Conservation (phyloP, 2,797 vertebrate species). For the Lycodopsis pacificus region DNA sequence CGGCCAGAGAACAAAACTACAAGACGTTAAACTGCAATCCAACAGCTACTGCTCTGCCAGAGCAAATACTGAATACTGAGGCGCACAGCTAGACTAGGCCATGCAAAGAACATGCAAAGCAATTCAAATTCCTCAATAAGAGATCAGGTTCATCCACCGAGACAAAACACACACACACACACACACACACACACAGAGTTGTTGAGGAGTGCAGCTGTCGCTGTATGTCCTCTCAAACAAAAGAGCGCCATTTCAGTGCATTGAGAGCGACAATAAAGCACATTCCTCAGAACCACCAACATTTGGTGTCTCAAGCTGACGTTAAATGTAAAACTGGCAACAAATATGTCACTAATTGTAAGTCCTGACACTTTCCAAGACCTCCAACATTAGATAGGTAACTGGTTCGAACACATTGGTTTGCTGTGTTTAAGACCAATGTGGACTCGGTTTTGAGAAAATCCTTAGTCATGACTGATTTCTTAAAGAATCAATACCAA, state of each 20-base stretch:
- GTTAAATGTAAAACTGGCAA: conserved; percentile 5
- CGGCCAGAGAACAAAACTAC: conserved; percentile 28
- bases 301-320: not conserved
- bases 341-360: not conserved
- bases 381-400: rapidly evolving
- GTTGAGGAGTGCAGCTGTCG: conserved; percentile 78
- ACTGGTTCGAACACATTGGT: not conserved
- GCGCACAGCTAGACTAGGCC: not conserved
- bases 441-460: not conserved
- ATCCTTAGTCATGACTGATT: not conserved
- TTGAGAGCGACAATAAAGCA: conserved; percentile 40
- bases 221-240: conserved; percentile 71
- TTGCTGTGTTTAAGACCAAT: conserved; percentile 1
- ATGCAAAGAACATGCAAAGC: conserved; percentile 67
- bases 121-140: conserved; percentile 33
- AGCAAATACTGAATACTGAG: conserved; percentile 17
- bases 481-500: not conserved
- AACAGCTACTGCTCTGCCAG: conserved; percentile 25
- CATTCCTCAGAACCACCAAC: conserved; percentile 40
- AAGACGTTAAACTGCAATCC: conserved; percentile 4
- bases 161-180: conserved; percentile 47
- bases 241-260: conserved; percentile 72
- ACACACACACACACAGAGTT: conserved; percentile 28
- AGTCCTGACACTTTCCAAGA: not conserved
- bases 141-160: conserved; percentile 55